phyloP scores from a whole-genome alignment of 2,113 vertebrate species.

The Monarcha castaneiventris region DNA sequence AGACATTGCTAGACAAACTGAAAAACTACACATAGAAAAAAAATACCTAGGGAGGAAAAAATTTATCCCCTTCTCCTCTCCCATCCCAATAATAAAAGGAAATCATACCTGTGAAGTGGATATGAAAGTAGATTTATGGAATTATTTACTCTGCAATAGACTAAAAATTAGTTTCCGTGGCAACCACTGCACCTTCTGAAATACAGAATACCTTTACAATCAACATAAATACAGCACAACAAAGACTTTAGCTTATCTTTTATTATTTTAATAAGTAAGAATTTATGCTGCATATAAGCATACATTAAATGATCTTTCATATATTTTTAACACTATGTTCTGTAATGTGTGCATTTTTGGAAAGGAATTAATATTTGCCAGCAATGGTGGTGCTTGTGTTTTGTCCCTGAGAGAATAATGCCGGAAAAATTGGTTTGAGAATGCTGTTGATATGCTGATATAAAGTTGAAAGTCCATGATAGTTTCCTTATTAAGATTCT shows the following conservation, averaged over 20 bases:
- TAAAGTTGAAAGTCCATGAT: neutral
- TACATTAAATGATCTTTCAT: neutral
- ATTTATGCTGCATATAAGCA: neutral
- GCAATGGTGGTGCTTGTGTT: neutral
- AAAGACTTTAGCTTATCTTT: neutral
- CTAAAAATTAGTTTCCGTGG: constrained; percentile 60
- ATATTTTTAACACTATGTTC: neutral
- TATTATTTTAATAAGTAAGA: constrained; percentile 1
- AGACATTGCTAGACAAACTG: neutral
- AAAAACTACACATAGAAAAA: neutral
- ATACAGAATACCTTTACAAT: neutral
- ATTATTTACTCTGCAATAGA: constrained; percentile 54
- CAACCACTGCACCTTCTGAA: constrained; percentile 34
- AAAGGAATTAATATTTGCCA: neutral
- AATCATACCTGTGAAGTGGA: constrained; percentile 5
- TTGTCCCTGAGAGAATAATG: neutral
- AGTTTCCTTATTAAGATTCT: neutral
- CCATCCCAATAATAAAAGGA: neutral
- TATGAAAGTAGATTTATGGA: constrained; percentile 45
- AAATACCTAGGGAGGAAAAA: neutral
- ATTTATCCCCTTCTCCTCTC: neutral
- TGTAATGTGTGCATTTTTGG: neutral
- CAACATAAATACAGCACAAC: neutral
- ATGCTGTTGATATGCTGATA: neutral
- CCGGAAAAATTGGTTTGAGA: neutral